Percentiles rank a stretch among this genome's conserved stretches.
phyloP scores from a whole-genome alignment of 2,888 invertebrate genomes.

The Acholoe squamosa region DNA sequence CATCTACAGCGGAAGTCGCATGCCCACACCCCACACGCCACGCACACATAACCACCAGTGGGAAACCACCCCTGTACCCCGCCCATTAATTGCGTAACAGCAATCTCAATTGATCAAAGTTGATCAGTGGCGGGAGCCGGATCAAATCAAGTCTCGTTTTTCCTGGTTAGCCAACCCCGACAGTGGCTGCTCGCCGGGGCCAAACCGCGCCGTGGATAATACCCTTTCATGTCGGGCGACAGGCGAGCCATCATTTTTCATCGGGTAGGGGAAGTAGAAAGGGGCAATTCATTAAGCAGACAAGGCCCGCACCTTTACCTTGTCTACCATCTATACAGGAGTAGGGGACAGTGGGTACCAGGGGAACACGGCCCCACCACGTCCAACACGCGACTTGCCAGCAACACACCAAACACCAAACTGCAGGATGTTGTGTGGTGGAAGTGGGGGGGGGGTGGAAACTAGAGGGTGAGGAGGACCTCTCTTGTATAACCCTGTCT shows the following conservation, averaged over 20 bases:
- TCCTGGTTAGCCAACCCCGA: constrained; percentile 56
- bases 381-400: neutral
- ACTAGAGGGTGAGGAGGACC: no score
- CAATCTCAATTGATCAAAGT: constrained; percentile 60
- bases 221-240: constrained; percentile 52
- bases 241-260: constrained; percentile 52
- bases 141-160: constrained; percentile 49
- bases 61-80: constrained; percentile 3
- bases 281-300: constrained; percentile 38
- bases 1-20: neutral
- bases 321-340: constrained; percentile 30
- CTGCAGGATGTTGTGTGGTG: neutral
- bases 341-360: neutral
- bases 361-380: neutral
- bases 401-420: neutral
- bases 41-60: neutral
- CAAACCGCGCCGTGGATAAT: constrained; percentile 31
- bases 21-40: neutral
- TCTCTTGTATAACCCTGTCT: no score
- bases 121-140: constrained; percentile 57
- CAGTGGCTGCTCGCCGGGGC: constrained; percentile 23
- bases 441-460: no score
- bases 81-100: constrained; percentile 59
- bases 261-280: constrained; percentile 21
- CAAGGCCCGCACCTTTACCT: constrained; percentile 39